phyloP scores from a whole-genome alignment of 2,797 vertebrate genomes.

The Brachyalestes nurse region DNA sequence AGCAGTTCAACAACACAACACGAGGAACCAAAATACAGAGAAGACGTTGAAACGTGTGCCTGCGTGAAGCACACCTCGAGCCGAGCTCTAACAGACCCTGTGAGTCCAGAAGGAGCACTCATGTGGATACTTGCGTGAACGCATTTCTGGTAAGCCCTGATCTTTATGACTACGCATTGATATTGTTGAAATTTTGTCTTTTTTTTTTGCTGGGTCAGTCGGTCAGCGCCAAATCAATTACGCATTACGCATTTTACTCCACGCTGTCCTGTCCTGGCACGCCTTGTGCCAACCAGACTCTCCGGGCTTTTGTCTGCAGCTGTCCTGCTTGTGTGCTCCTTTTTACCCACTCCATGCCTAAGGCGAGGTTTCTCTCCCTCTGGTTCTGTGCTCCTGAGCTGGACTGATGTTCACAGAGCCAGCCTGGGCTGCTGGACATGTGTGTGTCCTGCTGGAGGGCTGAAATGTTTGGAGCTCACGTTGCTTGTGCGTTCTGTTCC shows the following conservation, averaged over 20 bases:
- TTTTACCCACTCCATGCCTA: conserved; percentile 66
- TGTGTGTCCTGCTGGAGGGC: not conserved
- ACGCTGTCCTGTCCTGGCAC: not conserved
- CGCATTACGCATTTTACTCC: not conserved
- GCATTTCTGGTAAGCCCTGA: conserved; percentile 9
- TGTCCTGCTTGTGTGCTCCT: conserved; percentile 21
- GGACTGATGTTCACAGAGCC: not conserved
- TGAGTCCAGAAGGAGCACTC: not conserved
- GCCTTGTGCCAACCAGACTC: not conserved
- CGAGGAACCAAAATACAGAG: conserved; percentile 67
- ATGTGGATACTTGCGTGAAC: conserved; percentile 51
- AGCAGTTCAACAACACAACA: conserved; percentile 72
- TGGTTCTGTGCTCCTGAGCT: conserved; percentile 2
- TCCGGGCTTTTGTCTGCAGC: not conserved
- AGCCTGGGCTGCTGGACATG: not conserved
- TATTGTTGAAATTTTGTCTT: too few species aligned
- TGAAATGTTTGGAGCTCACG: too few species aligned
- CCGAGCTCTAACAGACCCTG: conserved; percentile 20
- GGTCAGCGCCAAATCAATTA: not conserved
- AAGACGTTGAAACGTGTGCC: conserved; percentile 57
- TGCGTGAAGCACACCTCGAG: conserved; percentile 56
- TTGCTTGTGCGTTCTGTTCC: not conserved
- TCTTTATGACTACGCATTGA: too few species aligned
- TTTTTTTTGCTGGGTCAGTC: too few species aligned
- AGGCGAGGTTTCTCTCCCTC: conserved; percentile 44